Conservation (phyloP, 2,888 invertebrate genomes). For the Amaurobius ferox region DNA sequence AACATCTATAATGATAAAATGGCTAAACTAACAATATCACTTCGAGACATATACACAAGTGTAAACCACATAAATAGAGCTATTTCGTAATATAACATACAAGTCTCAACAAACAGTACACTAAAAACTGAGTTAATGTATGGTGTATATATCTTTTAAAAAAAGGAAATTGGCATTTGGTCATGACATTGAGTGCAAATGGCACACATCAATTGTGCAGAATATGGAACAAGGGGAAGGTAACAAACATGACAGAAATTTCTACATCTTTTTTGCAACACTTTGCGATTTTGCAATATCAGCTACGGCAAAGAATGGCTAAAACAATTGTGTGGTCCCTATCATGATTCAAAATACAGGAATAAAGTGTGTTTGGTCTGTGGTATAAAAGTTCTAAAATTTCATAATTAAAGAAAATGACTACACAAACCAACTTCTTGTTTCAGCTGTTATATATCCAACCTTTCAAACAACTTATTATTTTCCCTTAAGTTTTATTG, state of each 20-base stretch:
- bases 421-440: too few species aligned
- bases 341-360: neutral
- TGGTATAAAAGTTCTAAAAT: too few species aligned
- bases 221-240: conserved; percentile 7
- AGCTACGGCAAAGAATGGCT: neutral
- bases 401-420: too few species aligned
- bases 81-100: conserved; percentile 11
- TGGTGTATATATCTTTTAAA: neutral
- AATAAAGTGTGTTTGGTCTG: neutral
- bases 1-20: neutral
- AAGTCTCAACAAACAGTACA: conserved; percentile 31
- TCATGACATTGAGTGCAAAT: conserved; percentile 46
- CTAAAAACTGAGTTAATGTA: conserved; percentile 19
- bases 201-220: conserved; percentile 56
- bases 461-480: too few species aligned
- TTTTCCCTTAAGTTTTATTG: too few species aligned
- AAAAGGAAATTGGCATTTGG: conserved; percentile 60
- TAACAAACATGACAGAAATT: neutral
- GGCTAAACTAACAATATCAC: conserved; percentile 8
- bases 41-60: conserved; percentile 3
- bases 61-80: conserved; percentile 7
- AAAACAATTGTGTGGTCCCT: conserved; percentile 21
- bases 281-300: neutral
- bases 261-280: neutral
- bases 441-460: too few species aligned